phyloP scores from a whole-genome alignment of 2,888 invertebrate genomes.

The Halictus quadricinctus region DNA sequence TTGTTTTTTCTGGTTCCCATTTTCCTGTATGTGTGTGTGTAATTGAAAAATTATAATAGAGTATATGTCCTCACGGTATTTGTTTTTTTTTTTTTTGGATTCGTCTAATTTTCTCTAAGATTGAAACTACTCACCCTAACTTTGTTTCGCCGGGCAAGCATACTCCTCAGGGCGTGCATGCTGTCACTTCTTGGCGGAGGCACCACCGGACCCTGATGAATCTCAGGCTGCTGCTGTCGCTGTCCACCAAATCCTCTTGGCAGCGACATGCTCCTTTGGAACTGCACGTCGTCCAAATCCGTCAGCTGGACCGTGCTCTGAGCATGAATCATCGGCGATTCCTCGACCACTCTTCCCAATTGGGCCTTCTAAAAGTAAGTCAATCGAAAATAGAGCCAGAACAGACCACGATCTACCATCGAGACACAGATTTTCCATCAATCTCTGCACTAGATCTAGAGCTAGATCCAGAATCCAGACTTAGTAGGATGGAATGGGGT shows the following conservation, averaged over 20 bases:
- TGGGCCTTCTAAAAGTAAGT: slow-evolving; percentile 70
- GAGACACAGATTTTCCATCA: neutral
- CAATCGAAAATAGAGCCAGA: slow-evolving; percentile 18
- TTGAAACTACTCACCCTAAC: slow-evolving; percentile 75
- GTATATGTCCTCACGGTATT: too few relatives aligned
- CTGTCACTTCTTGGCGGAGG: slow-evolving; percentile 82
- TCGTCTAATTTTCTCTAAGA: neutral
- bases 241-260: slow-evolving; percentile 82
- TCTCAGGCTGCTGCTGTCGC: slow-evolving; percentile 66
- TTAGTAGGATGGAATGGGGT: neutral
- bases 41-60: too few relatives aligned
- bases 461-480: too few relatives aligned
- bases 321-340: slow-evolving; percentile 73
- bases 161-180: slow-evolving; percentile 80
- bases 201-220: slow-evolving; percentile 76
- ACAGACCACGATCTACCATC: too few relatives aligned
- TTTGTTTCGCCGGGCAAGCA: slow-evolving; percentile 79
- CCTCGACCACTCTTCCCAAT: slow-evolving; percentile 76
- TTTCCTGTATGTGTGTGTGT: too few relatives aligned
- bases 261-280: slow-evolving; percentile 82
- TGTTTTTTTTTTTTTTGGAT: too few relatives aligned
- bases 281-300: slow-evolving; percentile 77
- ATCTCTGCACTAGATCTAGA: neutral
- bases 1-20: too few relatives aligned
- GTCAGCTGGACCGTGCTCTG: slow-evolving; percentile 76